phyloP scores from a whole-genome alignment of 2,113 vertebrate genomes.

The Trematomus loennbergii region DNA sequence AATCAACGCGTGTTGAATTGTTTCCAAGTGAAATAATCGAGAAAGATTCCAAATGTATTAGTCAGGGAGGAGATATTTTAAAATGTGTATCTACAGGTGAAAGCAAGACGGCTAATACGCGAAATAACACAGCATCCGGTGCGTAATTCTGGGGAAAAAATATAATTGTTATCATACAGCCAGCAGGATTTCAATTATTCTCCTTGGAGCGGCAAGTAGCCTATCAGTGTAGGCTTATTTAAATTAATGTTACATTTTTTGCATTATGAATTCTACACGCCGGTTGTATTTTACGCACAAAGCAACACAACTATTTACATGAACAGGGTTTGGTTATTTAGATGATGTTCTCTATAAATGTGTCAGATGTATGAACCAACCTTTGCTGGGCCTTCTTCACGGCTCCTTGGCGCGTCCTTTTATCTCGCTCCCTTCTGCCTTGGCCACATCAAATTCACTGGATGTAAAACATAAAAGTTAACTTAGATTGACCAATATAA shows the following conservation, averaged over 20 bases:
- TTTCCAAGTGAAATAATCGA: neutral
- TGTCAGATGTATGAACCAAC: conserved; percentile 47
- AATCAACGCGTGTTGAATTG: neutral
- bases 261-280: neutral
- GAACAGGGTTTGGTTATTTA: neutral
- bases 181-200: neutral
- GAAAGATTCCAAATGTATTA: neutral
- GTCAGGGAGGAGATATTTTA: neutral
- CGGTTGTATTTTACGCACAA: neutral
- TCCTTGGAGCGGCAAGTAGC: conserved; percentile 6
- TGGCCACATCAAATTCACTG: conserved; percentile 13
- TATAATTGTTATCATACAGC: neutral
- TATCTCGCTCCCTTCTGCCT: conserved; percentile 16
- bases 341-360: neutral
- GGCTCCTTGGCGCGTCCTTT: conserved; percentile 35
- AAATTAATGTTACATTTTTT: conserved; percentile 6
- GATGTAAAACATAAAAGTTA: conserved; percentile 38
- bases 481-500: conserved; percentile 32
- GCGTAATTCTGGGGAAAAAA: neutral
- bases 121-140: neutral
- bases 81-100: neutral
- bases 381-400: conserved; percentile 55
- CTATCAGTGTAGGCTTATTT: neutral
- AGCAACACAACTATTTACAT: neutral
- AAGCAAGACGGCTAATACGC: neutral